Conservation (phyloP, 2,113 vertebrate species). For the Diphyllodes magnificus region DNA sequence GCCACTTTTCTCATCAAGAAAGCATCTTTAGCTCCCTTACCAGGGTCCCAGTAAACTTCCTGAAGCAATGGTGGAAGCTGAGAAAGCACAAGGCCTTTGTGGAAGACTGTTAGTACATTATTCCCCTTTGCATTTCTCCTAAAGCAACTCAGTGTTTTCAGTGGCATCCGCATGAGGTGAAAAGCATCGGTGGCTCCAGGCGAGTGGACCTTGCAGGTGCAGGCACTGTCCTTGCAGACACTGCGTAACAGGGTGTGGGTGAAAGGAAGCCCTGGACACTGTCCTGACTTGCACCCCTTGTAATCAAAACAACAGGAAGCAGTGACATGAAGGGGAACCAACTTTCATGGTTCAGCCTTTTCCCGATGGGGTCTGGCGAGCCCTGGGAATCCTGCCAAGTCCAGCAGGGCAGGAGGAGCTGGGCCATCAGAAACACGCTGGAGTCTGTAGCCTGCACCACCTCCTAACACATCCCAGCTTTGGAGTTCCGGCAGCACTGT, state of each 20-base stretch:
- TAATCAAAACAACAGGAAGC: neutral
- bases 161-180: rapidly evolving
- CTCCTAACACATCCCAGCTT: neutral
- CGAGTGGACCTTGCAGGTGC: neutral
- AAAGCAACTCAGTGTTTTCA: neutral
- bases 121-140: neutral
- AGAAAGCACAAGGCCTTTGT: neutral
- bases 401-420: neutral
- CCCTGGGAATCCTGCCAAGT: neutral
- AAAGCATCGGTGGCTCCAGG: neutral
- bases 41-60: neutral
- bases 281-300: neutral
- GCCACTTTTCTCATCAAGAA: neutral
- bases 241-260: neutral
- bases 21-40: neutral
- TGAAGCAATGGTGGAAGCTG: neutral
- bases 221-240: neutral
- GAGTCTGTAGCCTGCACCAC: neutral
- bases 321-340: neutral
- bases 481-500: rapidly evolving
- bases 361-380: neutral
- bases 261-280: neutral
- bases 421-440: neutral
- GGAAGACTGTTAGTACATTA: neutral
- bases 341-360: neutral